phyloP scores from a whole-genome alignment of 2,888 invertebrate genomes.

The Athalia cordata region DNA sequence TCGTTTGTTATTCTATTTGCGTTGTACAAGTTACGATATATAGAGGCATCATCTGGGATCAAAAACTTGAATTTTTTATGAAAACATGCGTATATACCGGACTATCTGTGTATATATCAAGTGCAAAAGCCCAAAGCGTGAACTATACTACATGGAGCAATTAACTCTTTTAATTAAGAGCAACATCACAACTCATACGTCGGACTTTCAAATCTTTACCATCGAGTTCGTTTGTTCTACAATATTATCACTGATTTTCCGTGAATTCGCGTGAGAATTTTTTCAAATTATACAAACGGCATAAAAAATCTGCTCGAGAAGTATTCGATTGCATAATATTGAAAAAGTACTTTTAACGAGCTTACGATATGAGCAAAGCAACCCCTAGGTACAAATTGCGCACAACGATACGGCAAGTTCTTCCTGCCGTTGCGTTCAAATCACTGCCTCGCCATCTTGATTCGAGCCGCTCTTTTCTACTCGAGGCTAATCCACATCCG shows the following conservation, averaged over 20 bases:
- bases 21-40: background rate
- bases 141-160: background rate
- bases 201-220: slow-evolving; percentile 21
- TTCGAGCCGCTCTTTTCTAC: slow-evolving; percentile 17
- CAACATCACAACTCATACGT: slow-evolving; percentile 15
- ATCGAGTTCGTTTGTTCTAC: background rate
- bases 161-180: slow-evolving; percentile 28
- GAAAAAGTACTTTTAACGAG: too few species aligned
- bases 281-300: too few species aligned
- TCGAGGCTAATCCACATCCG: slow-evolving; percentile 43
- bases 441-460: slow-evolving; percentile 35
- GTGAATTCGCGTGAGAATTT: too few species aligned
- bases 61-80: background rate
- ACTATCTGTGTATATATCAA: background rate
- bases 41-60: background rate
- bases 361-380: too few species aligned
- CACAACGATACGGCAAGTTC: background rate
- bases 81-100: background rate
- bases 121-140: slow-evolving; percentile 13
- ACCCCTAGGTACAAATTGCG: too few species aligned
- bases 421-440: slow-evolving; percentile 25
- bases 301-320: too few species aligned
- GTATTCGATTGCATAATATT: too few species aligned
- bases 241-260: slow-evolving; percentile 9
- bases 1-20: slow-evolving; percentile 13